Percentiles rank a stretch among this genome's conserved stretches.
These are phyloP conservation scores for Diabrotica undecimpunctata DNA, from an alignment of 1,140 invertebrate genomes.

Conservation along the genomic window DNA sequence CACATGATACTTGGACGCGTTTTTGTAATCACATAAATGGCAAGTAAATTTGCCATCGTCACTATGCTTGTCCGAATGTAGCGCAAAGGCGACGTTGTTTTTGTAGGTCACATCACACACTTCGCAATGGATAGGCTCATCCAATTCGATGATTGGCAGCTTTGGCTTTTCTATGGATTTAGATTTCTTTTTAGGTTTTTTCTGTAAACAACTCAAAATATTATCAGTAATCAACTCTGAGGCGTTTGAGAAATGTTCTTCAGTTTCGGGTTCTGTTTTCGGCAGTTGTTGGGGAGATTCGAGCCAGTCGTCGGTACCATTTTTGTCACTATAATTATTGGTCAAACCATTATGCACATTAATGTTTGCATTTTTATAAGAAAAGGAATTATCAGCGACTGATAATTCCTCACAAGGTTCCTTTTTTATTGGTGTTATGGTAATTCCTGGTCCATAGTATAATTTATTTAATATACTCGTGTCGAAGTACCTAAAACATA, in stretches of 20 bases:
- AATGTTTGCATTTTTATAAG: no score
- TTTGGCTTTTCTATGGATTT: slow-evolving; percentile 37
- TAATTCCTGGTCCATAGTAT: slow-evolving; percentile 33
- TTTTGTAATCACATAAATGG: slow-evolving; percentile 46
- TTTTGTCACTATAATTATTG: background rate
- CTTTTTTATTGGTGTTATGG: slow-evolving; percentile 30
- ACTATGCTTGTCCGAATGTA: slow-evolving; percentile 40
- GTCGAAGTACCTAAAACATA: slow-evolving; percentile 34
- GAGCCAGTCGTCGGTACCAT: background rate
- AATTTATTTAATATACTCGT: slow-evolving; percentile 31
- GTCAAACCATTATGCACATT: no score
- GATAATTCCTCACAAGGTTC: slow-evolving; percentile 15
- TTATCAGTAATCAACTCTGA: background rate
- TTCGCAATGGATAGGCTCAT: slow-evolving; percentile 37
- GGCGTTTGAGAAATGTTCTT: slow-evolving; percentile 4
- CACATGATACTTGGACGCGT: slow-evolving; percentile 45
- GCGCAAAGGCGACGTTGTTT: slow-evolving; percentile 31
- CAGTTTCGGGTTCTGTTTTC: background rate
- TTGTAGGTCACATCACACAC: slow-evolving; percentile 36
- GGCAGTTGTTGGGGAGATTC: background rate
- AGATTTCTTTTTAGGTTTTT: slow-evolving; percentile 21
- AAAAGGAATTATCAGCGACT: background rate
- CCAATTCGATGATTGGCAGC: slow-evolving; percentile 52
- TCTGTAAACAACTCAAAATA: slow-evolving; percentile 24
- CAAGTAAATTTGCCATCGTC: slow-evolving; percentile 44